Conservation (phyloP, 92 coral and sea anemone genomes). For the Chrysogorgia sp. region DNA sequence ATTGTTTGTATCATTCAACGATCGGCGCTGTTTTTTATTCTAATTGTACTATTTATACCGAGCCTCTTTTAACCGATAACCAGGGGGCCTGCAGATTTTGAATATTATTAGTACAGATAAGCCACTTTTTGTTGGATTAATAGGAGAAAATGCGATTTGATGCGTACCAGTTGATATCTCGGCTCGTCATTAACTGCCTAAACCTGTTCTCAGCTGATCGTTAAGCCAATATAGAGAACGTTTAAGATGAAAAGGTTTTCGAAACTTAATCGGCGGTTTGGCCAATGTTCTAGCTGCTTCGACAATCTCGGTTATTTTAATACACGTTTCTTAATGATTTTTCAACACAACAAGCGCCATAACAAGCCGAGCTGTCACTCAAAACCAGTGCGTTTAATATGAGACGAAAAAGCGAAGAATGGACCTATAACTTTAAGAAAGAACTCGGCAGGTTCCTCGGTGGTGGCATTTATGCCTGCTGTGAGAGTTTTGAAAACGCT, state of each 20-base stretch:
- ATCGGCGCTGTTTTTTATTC: neutral
- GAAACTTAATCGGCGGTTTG: neutral
- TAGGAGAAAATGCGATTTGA: neutral
- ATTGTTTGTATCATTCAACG: neutral
- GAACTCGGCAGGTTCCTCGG: neutral
- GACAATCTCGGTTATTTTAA: slow-evolving; percentile 8
- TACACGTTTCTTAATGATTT: slow-evolving; percentile 30
- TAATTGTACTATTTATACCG: neutral
- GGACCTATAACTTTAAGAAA: neutral
- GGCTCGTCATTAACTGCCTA: neutral
- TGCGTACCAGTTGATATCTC: neutral
- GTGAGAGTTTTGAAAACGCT: neutral
- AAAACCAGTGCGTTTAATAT: slow-evolving; percentile 12
- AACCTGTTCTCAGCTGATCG: neutral
- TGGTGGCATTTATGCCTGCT: neutral
- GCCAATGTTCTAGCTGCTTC: slow-evolving; percentile 3
- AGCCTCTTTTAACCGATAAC: neutral
- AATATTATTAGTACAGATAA: neutral
- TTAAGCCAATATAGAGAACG: slow-evolving; percentile 11
- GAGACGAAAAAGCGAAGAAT: neutral
- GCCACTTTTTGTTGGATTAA: neutral
- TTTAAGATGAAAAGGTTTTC: neutral
- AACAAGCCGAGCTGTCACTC: slow-evolving; percentile 29
- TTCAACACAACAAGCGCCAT: slow-evolving; percentile 12
- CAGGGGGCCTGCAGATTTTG: neutral